Conservation (phyloP, 2,797 vertebrate genomes). For the Florisuga fusca region DNA sequence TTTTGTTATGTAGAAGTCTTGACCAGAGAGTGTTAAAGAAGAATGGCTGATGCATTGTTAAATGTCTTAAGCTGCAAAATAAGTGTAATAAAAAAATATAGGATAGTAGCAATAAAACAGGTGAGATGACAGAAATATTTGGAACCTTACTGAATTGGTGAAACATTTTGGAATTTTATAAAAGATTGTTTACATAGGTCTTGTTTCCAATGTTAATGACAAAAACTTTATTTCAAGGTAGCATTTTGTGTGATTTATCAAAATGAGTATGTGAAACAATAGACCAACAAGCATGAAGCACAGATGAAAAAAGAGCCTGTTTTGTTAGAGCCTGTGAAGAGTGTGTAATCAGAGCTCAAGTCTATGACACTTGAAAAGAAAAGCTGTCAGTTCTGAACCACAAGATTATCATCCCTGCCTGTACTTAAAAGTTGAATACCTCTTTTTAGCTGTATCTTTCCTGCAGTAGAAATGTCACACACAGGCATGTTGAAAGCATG, state of each 20-base stretch:
- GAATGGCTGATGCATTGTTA: not conserved
- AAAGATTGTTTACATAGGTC: not conserved
- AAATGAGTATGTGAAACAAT: slow-evolving; percentile 29
- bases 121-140: not conserved
- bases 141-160: not conserved
- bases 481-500: slow-evolving; percentile 42
- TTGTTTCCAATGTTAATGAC: slow-evolving; percentile 19
- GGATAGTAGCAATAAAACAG: not conserved
- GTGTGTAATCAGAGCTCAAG: slow-evolving; percentile 62
- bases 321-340: slow-evolving; percentile 47
- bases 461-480: slow-evolving; percentile 44
- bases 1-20: not conserved
- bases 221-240: slow-evolving; percentile 32
- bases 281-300: slow-evolving; percentile 34
- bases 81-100: not conserved
- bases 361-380: slow-evolving; percentile 66
- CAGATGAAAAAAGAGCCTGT: slow-evolving; percentile 26
- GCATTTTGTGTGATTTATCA: slow-evolving; percentile 28
- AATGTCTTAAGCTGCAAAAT: not conserved
- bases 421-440: slow-evolving; percentile 49
- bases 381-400: slow-evolving; percentile 57
- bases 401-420: slow-evolving; percentile 57
- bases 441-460: slow-evolving; percentile 44
- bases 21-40: not conserved
- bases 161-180: not conserved